A percentile compares a stretch with the other conserved stretches of the same genome.
phyloP scores from a whole-genome alignment of 1,140 invertebrate genomes.

The Lasioglossum baleicum region DNA sequence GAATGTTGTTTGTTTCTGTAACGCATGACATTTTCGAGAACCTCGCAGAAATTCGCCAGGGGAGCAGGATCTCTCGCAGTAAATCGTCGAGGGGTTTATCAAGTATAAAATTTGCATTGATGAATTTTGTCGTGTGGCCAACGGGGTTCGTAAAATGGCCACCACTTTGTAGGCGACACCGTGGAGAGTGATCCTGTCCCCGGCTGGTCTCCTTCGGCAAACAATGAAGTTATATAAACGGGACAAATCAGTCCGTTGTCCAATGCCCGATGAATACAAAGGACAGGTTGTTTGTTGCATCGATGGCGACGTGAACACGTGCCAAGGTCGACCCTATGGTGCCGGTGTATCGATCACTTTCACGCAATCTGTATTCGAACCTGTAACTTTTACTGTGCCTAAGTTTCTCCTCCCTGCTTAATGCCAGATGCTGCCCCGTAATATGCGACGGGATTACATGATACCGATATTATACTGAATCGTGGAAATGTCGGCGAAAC shows the following conservation, averaged over 20 bases:
- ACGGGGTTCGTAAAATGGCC: neutral
- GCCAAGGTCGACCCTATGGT: neutral
- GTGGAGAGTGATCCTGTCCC: neutral
- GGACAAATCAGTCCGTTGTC: neutral
- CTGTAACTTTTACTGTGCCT: neutral
- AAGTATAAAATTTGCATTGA: too few relatives aligned
- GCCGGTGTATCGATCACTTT: neutral
- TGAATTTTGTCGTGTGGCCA: too few relatives aligned
- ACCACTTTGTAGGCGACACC: neutral
- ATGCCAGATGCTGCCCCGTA: neutral
- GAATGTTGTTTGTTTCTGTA: too few relatives aligned
- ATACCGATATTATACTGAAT: too few relatives aligned
- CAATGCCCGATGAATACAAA: constrained; percentile 8
- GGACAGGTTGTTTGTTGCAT: neutral
- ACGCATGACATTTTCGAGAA: too few relatives aligned
- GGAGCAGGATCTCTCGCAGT: too few relatives aligned
- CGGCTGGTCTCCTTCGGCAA: neutral
- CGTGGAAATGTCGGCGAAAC: too few relatives aligned
- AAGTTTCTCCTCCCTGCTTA: neutral
- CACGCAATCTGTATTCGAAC: neutral
- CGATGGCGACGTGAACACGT: neutral
- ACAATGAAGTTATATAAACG: neutral
- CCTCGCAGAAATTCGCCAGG: too few relatives aligned
- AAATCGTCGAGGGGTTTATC: too few relatives aligned
- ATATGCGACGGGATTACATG: neutral